A percentile compares a stretch with the other conserved stretches of the same genome.
Conservation (phyloP, 2,888 invertebrate genomes). For the Podotricha telesiphe region DNA sequence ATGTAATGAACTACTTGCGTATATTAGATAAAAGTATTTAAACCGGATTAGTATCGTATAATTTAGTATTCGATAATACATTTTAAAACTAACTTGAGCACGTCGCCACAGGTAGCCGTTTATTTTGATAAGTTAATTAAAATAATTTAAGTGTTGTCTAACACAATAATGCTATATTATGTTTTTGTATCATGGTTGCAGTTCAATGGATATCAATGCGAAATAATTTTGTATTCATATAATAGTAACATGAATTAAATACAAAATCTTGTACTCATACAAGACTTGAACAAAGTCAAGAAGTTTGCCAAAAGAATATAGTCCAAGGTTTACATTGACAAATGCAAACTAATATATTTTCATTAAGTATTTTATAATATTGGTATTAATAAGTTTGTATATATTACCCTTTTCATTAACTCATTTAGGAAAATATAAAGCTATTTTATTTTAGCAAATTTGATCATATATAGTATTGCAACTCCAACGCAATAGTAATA, state of each 20-base stretch:
- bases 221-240: background rate
- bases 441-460: background rate
- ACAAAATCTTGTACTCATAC: constrained; percentile 1
- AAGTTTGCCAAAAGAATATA: constrained; percentile 16
- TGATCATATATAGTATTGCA: constrained; percentile 23
- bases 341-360: constrained; percentile 9
- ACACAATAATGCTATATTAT: background rate
- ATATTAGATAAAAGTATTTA: background rate
- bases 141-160: background rate
- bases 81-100: background rate
- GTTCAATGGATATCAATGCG: background rate
- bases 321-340: constrained; percentile 10
- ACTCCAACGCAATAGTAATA: constrained; percentile 33
- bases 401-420: background rate
- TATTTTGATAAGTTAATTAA: background rate
- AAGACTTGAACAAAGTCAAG: constrained; percentile 10
- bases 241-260: background rate
- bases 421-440: background rate
- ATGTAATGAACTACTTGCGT: background rate
- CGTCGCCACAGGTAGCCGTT: background rate
- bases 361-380: constrained; percentile 4
- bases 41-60: background rate
- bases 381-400: constrained; percentile 2
- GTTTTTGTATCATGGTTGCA: background rate
- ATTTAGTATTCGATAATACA: background rate